Conservation (phyloP, 1,140 invertebrate genomes). For the Bactericera cockerelli region DNA sequence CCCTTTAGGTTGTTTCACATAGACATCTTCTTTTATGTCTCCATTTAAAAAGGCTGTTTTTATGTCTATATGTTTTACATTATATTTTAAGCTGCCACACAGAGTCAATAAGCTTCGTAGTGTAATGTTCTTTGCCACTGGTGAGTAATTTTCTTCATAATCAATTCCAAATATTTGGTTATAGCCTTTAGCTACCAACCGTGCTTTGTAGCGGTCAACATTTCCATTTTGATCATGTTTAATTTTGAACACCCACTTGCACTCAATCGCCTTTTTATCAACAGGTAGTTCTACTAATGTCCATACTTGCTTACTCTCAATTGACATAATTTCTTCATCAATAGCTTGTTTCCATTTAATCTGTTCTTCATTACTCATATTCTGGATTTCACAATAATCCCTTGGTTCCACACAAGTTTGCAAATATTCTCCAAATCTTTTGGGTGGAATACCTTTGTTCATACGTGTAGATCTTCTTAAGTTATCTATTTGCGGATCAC, state of each 20-base stretch:
- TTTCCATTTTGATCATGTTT: slow-evolving; percentile 25
- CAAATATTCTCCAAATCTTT: not conserved
- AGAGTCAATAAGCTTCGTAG: slow-evolving; percentile 24
- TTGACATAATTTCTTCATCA: slow-evolving; percentile 12
- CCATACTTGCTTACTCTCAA: slow-evolving; percentile 5
- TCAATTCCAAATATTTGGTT: slow-evolving; percentile 22
- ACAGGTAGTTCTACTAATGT: not conserved
- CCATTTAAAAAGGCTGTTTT: slow-evolving; percentile 32
- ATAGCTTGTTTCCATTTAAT: slow-evolving; percentile 14
- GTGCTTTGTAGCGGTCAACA: slow-evolving; percentile 24
- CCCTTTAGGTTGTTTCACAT: slow-evolving; percentile 12
- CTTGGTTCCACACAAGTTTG: not conserved
- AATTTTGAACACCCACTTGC: slow-evolving; percentile 30
- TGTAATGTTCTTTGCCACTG: slow-evolving; percentile 24
- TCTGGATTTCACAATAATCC: not conserved
- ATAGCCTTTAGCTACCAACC: slow-evolving; percentile 24
- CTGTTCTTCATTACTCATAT: slow-evolving; percentile 12
- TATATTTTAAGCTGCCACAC: slow-evolving; percentile 20
- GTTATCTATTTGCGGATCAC: not conserved
- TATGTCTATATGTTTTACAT: slow-evolving; percentile 26
- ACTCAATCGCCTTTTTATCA: slow-evolving; percentile 14
- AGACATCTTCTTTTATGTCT: slow-evolving; percentile 15
- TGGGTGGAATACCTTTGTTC: not conserved
- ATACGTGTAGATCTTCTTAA: not conserved
- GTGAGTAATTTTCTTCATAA: slow-evolving; percentile 24